These are phyloP conservation scores for Acarapis woodi DNA, from an alignment of 1,140 invertebrate species.

Conservation along the genomic window DNA sequence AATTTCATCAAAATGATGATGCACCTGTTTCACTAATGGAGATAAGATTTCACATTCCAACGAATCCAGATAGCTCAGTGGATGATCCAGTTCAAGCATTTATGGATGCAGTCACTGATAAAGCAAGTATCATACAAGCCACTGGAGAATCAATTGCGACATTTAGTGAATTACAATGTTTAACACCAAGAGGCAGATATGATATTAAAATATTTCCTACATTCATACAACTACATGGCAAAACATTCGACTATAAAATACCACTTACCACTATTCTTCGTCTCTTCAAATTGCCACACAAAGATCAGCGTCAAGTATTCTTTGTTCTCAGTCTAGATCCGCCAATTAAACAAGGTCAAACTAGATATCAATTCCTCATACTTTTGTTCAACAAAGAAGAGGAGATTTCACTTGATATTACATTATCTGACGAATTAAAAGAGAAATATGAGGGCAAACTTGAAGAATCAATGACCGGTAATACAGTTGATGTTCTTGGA, in stretches of 20 bases:
- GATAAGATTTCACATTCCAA: slow-evolving; percentile 88
- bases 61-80: slow-evolving; percentile 32
- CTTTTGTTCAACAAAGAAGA: slow-evolving; percentile 64
- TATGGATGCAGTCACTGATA: slow-evolving; percentile 68
- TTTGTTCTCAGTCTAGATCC: slow-evolving; percentile 94
- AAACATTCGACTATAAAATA: slow-evolving; percentile 99
- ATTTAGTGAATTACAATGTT: slow-evolving; percentile 83
- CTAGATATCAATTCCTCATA: slow-evolving; percentile 71
- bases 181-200: slow-evolving; percentile 95
- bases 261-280: slow-evolving; percentile 80
- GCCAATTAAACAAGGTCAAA: slow-evolving; percentile 97
- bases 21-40: slow-evolving; percentile 84
- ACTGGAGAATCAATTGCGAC: slow-evolving; percentile 91
- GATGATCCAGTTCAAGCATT: slow-evolving; percentile 80
- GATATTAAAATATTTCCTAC: slow-evolving; percentile 94
- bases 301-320: slow-evolving; percentile 89
- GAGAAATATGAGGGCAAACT: slow-evolving; percentile 84
- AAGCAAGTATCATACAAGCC: slow-evolving; percentile 87
- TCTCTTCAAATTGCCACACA: slow-evolving; percentile 80
- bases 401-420: slow-evolving; percentile 69
- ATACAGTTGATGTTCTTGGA: slow-evolving; percentile 77
- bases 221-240: slow-evolving; percentile 95
- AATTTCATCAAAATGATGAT: slow-evolving; percentile 98
- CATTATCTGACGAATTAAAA: slow-evolving; percentile 66
- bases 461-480: slow-evolving; percentile 62